Evolutionary conservation across 2,113 vertebrate species (phyloP).

Genomic region (Scomber colias): DNA sequence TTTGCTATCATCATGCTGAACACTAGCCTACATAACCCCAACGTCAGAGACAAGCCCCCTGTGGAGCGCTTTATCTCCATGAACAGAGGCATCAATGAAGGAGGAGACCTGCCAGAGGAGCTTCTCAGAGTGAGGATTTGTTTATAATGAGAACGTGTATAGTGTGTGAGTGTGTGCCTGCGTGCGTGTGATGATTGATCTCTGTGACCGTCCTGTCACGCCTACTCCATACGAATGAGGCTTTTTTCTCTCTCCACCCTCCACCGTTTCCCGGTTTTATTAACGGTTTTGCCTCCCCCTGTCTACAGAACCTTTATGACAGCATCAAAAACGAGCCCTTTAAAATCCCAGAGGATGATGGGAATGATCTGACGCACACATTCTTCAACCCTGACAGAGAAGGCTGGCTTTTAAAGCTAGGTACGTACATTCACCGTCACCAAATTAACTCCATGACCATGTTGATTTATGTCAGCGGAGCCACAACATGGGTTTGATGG

Average conservation of each 20-base stretch:
- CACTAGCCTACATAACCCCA: constrained; percentile 98
- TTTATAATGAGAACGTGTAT: not conserved
- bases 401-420: constrained; percentile 98
- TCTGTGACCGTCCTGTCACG: constrained; percentile 14
- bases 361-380: constrained; percentile 97
- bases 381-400: constrained; percentile 99
- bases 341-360: constrained; percentile 99
- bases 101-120: constrained; percentile 97
- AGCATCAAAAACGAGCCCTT: constrained; percentile 99
- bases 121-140: constrained; percentile 87
- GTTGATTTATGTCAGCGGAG: not conserved
- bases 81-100: constrained; percentile 98
- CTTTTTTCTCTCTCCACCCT: not conserved
- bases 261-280: constrained; percentile 35
- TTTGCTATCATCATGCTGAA: constrained; percentile 99
- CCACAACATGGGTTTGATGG: not conserved
- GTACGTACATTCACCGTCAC: constrained; percentile 80
- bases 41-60: constrained; percentile 95
- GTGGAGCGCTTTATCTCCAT: constrained; percentile 97
- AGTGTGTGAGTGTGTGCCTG: constrained; percentile 4
- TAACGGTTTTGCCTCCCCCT: constrained; percentile 4
- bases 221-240: constrained; percentile 14
- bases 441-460: constrained; percentile 12
- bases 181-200: constrained; percentile 10
- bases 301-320: constrained; percentile 95